Percentiles rank a stretch among this genome's conserved stretches.
phyloP scores from a whole-genome alignment of 2,888 invertebrate species.

The Euplexia lucipara region DNA sequence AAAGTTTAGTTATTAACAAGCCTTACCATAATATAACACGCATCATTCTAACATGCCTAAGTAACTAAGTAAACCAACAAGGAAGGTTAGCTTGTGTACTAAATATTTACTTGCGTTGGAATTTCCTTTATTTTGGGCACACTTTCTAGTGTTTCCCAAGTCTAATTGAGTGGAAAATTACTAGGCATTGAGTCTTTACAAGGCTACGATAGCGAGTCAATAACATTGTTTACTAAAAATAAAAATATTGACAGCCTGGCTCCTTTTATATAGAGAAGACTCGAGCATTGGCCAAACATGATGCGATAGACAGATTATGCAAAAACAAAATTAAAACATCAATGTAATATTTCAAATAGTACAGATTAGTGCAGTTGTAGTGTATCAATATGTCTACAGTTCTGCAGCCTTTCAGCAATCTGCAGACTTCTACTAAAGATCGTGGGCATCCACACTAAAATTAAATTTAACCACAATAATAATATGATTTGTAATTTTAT shows the following conservation, averaged over 20 bases:
- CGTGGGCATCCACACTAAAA: conserved; percentile 22
- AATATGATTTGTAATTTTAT: conserved; percentile 57
- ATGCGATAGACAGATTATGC: too few relatives aligned
- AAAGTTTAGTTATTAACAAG: conserved; percentile 3
- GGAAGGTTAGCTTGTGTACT: conserved; percentile 22
- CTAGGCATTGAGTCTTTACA: conserved; percentile 25
- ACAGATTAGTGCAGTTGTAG: too few relatives aligned
- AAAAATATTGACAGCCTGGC: too few relatives aligned
- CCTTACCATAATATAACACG: conserved; percentile 1
- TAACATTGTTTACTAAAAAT: conserved; percentile 5
- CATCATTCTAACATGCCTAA: conserved; percentile 29
- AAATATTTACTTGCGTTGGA: conserved; percentile 19
- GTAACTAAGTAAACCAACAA: conserved; percentile 14
- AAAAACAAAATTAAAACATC: too few relatives aligned
- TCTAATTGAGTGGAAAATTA: conserved; percentile 42
- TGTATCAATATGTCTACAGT: too few relatives aligned
- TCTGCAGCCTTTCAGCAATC: not conserved
- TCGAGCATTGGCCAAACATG: too few relatives aligned
- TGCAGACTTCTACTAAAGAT: not conserved
- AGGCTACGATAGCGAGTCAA: conserved; percentile 10
- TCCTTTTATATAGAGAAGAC: too few relatives aligned
- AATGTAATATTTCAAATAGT: too few relatives aligned
- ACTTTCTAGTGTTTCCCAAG: conserved; percentile 56
- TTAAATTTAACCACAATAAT: conserved; percentile 28
- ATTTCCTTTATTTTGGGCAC: conserved; percentile 46